Conservation (phyloP, 2,888 invertebrate genomes). For the Homarus gammarus region DNA sequence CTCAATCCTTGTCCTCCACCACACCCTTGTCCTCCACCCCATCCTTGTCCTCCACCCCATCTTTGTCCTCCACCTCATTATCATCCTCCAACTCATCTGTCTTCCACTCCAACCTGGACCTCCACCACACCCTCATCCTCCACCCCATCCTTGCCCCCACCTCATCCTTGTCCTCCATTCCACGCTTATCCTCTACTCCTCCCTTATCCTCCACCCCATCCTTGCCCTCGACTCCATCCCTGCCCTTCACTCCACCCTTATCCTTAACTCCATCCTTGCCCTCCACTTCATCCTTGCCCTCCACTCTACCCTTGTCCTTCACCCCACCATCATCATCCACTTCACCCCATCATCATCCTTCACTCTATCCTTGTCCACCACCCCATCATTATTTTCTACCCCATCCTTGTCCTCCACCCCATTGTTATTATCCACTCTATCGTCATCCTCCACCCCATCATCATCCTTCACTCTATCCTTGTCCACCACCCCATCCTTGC, state of each 20-base stretch:
- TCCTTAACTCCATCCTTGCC: neutral
- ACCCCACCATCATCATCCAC: neutral
- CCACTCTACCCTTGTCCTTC: neutral
- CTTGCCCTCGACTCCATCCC: neutral
- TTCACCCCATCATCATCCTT: neutral
- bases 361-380: neutral
- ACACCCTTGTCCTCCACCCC: too few relatives aligned
- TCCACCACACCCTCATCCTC: too few relatives aligned
- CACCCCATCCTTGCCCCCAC: too few relatives aligned
- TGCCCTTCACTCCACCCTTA: neutral
- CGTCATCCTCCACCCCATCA: too few relatives aligned
- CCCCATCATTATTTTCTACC: neutral
- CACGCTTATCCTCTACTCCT: neutral
- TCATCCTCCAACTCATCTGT: too few relatives aligned
- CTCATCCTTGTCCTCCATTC: neutral
- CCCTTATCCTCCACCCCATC: neutral
- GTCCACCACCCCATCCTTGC: too few relatives aligned
- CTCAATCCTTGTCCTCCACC: too few relatives aligned
- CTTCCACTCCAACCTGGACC: too few relatives aligned
- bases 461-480: too few relatives aligned
- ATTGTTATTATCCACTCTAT: neutral
- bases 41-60: too few relatives aligned
- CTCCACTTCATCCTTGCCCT: neutral
- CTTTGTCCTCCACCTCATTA: too few relatives aligned
- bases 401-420: neutral